Evolutionary conservation across 2,888 invertebrate genomes (phyloP).

Genomic region (Cheilosia grossa): DNA sequence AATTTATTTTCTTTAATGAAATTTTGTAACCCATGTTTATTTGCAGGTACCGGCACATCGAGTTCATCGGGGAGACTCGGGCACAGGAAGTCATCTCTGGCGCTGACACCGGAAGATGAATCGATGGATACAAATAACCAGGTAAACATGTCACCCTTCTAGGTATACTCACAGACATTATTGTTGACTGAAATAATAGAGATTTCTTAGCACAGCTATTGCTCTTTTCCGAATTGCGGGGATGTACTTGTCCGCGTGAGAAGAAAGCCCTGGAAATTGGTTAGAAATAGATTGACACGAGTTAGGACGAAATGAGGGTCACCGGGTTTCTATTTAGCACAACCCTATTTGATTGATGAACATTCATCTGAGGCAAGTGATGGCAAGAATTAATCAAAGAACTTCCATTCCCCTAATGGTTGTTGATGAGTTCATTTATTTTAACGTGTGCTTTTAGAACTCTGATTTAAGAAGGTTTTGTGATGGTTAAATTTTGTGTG

Average conservation of each 20-base stretch:
- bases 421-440: too few species aligned
- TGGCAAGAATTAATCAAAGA: neutral
- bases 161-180: slow-evolving; percentile 20
- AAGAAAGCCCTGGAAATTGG: neutral
- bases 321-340: slow-evolving; percentile 7
- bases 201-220: neutral
- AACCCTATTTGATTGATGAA: slow-evolving; percentile 40
- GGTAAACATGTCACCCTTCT: slow-evolving; percentile 83
- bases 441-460: too few species aligned
- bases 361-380: neutral
- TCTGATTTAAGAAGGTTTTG: too few species aligned
- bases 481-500: too few species aligned
- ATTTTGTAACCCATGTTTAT: slow-evolving; percentile 55
- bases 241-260: neutral
- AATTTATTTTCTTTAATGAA: slow-evolving; percentile 65
- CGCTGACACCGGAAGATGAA: slow-evolving; percentile 89
- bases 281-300: slow-evolving; percentile 25
- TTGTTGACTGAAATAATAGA: slow-evolving; percentile 16
- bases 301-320: slow-evolving; percentile 6
- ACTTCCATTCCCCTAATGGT: too few species aligned
- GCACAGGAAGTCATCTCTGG: slow-evolving; percentile 87
- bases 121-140: slow-evolving; percentile 87
- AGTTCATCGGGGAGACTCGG: slow-evolving; percentile 86
- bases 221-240: neutral
- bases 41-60: slow-evolving; percentile 82